Evolutionary conservation across 2,113 vertebrate genomes (phyloP), one percentile per base, ranked within the genome.

Genomic region (Dendropsophus ebraccatus): DNA sequence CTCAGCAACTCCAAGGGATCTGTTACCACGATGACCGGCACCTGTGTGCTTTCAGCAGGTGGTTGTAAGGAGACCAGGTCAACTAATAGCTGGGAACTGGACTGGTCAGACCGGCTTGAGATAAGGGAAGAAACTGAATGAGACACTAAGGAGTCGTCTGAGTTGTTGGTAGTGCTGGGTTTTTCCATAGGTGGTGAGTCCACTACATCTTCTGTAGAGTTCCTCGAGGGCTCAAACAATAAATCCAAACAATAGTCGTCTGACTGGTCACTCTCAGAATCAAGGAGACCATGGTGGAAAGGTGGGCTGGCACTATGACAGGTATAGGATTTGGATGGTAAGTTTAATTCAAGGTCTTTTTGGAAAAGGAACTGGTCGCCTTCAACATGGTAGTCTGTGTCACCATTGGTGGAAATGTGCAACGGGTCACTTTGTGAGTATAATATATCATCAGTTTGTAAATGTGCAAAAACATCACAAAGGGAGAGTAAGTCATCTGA

Each of bases 401-500:
- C 62, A 50, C 12, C 80, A 82, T 21, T 67, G 30, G 60, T 19
- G 37, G 37, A 21, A 35, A 80, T 41, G 78, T 23, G 17, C 8
- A 37, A 65, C 78, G n/a, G 78, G 32, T 67, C 37, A 81, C 28
- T 83, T 75, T 83, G 35, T 8, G 70, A n/a, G 10, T 11, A 0
- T 25, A 10, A 9, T 7, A 74, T 1, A 25, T 74, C 21, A 30
- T 65, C 25, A 10, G 72, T 21, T 81, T 74, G 67, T 56, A 87
- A 62, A 25, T 74, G 11, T 49, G 69, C 17, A 52, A 87, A 87
- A 23, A 74, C 52, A 47, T 87, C 85, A 49, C 77, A 60, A 45
- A 87, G 69, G 13, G 67, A 87, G 2, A 81, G 25, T 6, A 87
- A 41, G 54, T 87, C 85, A n/a, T 73, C 77, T 5, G 85, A 87